Percentiles rank a stretch among this genome's conserved stretches.
Conservation (phyloP, 2,797 vertebrate species). For the Enoplosus armatus region DNA sequence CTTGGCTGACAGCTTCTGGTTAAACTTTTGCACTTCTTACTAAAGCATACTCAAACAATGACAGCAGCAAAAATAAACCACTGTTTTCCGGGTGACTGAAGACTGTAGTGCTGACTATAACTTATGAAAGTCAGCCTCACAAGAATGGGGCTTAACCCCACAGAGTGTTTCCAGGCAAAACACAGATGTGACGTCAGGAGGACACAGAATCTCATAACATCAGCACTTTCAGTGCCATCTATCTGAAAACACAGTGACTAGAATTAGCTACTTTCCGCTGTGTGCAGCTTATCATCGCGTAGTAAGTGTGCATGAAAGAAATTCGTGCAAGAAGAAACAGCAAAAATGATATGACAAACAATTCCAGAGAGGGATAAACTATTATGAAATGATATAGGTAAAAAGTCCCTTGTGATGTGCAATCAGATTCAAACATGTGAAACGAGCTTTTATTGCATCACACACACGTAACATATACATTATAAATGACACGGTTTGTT, state of each 20-base stretch:
- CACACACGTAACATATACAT: background rate
- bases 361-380: conserved; percentile 7
- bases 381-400: background rate
- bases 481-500: background rate
- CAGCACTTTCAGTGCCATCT: conserved; percentile 55
- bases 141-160: conserved; percentile 59
- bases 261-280: conserved; percentile 43
- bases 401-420: background rate
- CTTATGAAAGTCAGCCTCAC: conserved; percentile 36
- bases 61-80: conserved; percentile 46
- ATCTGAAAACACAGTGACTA: conserved; percentile 5
- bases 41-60: conserved; percentile 47
- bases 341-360: conserved; percentile 14
- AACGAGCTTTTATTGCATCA: conserved; percentile 9
- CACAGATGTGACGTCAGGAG: conserved; percentile 56
- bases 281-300: background rate
- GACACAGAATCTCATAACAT: conserved; percentile 20
- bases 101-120: conserved; percentile 55
- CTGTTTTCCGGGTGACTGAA: conserved; percentile 46
- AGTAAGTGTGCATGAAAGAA: background rate
- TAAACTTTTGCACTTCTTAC: background rate
- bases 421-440: background rate
- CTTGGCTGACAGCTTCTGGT: background rate
- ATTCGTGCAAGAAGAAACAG: background rate
- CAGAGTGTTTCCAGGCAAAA: conserved; percentile 67